Conservation (phyloP, 30 jellyfish, hydroid and myxozoan species). For the Chironex yamaguchii region DNA sequence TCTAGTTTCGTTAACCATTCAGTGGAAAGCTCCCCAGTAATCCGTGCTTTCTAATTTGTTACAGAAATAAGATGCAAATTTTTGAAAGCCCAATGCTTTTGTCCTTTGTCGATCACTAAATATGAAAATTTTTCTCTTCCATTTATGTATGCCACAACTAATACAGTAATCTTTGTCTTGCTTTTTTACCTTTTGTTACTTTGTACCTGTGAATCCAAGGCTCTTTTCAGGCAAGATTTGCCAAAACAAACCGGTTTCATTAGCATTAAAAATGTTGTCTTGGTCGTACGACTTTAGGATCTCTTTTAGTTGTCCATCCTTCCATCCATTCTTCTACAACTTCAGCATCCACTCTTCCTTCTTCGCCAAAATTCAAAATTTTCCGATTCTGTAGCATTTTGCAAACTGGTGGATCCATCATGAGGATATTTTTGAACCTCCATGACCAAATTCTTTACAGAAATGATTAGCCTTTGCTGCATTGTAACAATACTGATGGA, state of each 20-base stretch:
- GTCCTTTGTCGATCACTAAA: slow-evolving; percentile 1
- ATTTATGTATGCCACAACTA: slow-evolving; percentile 29
- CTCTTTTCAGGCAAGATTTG: too few species aligned
- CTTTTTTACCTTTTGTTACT: slow-evolving; percentile 14
- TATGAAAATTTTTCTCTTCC: slow-evolving; percentile 19
- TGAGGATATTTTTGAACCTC: too few species aligned
- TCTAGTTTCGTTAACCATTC: not conserved
- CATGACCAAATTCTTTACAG: too few species aligned
- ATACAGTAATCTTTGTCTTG: slow-evolving; percentile 10
- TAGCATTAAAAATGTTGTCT: slow-evolving; percentile 18
- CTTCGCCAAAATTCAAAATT: slow-evolving; percentile 12
- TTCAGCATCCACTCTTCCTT: not conserved
- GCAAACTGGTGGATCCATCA: slow-evolving; percentile 1
- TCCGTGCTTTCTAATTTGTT: not conserved
- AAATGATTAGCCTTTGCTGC: too few species aligned
- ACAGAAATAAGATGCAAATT: not conserved
- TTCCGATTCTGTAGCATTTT: not conserved
- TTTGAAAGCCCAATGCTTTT: slow-evolving; percentile 23
- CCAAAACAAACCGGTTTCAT: slow-evolving; percentile 32
- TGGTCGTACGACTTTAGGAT: slow-evolving; percentile 10
- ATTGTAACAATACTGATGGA: too few species aligned
- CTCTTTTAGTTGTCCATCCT: not conserved
- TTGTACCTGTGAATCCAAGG: not conserved
- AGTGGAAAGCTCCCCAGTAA: too few species aligned
- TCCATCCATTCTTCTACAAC: slow-evolving; percentile 24